phyloP scores from a whole-genome alignment of 2,888 invertebrate genomes.

The Microchrysa polita region DNA sequence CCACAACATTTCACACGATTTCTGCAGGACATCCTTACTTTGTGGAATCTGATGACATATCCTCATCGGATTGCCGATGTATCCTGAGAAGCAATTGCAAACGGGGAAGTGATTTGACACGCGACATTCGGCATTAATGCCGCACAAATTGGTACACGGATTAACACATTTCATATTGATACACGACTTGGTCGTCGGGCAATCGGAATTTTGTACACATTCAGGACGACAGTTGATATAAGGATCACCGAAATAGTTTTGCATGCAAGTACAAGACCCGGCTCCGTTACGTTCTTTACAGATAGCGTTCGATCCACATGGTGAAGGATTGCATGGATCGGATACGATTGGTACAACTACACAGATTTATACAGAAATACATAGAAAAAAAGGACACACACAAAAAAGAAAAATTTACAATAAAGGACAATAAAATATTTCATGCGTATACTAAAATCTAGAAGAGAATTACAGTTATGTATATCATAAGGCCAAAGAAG shows the following conservation, averaged over 20 bases:
- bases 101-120: conserved; percentile 85
- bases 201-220: conserved; percentile 88
- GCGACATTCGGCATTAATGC: conserved; percentile 83
- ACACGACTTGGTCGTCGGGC: conserved; percentile 79
- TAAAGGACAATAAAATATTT: conserved; percentile 49
- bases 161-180: conserved; percentile 84
- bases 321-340: conserved; percentile 82
- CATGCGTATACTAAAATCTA: conserved; percentile 35
- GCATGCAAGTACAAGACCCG: conserved; percentile 83
- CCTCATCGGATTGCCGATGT: conserved; percentile 80
- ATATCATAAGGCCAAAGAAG: conserved; percentile 39
- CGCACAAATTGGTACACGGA: conserved; percentile 85
- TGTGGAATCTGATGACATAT: conserved; percentile 73
- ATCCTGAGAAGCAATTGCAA: conserved; percentile 78
- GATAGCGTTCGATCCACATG: conserved; percentile 86
- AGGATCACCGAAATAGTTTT: conserved; percentile 87
- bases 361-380: conserved; percentile 38
- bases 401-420: conserved; percentile 45
- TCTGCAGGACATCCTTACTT: conserved; percentile 56
- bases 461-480: conserved; percentile 35
- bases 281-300: conserved; percentile 84
- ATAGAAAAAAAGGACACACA: conserved; percentile 30
- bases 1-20: not conserved
- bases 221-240: conserved; percentile 87
- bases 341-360: conserved; percentile 68